A percentile compares a stretch with the other conserved stretches of the same genome.
phyloP scores from a whole-genome alignment of 2,113 vertebrate genomes.

The Seriola aureovittata region DNA sequence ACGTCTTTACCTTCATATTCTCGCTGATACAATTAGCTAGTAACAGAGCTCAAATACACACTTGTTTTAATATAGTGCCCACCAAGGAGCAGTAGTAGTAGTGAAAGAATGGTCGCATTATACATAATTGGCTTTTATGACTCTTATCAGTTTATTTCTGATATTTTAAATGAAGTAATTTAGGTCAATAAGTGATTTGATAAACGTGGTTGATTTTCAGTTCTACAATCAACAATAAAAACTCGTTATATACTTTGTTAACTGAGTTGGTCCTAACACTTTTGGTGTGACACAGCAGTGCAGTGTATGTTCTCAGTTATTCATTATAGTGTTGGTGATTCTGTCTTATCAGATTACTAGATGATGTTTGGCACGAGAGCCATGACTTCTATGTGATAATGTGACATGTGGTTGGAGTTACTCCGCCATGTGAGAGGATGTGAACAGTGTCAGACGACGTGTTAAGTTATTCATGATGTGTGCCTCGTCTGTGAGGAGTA shows the following conservation, averaged over 20 bases:
- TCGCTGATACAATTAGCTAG: too few relatives aligned
- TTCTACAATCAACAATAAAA: background rate
- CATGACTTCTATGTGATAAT: conserved; percentile 35
- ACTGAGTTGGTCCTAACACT: conserved; percentile 8
- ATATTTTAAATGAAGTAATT: too few relatives aligned
- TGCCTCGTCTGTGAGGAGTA: conserved; percentile 20
- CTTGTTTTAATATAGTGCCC: too few relatives aligned
- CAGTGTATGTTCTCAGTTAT: conserved; percentile 54
- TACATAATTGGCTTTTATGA: too few relatives aligned
- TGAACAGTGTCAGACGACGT: conserved; percentile 22
- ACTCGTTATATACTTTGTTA: background rate
- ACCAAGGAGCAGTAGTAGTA: too few relatives aligned
- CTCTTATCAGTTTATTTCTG: too few relatives aligned
- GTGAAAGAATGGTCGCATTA: too few relatives aligned
- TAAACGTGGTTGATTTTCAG: background rate
- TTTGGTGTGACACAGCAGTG: background rate
- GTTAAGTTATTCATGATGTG: conserved; percentile 48
- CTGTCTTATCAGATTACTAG: conserved; percentile 57
- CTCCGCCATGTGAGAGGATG: conserved; percentile 41
- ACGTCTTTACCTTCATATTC: too few relatives aligned
- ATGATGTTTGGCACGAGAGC: conserved; percentile 26
- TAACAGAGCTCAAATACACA: too few relatives aligned
- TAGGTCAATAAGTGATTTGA: background rate
- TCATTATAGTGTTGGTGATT: conserved; percentile 42
- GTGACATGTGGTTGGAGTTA: conserved; percentile 36